Conservation (phyloP, 2,888 invertebrate species). For the Achlya flavicornis region DNA sequence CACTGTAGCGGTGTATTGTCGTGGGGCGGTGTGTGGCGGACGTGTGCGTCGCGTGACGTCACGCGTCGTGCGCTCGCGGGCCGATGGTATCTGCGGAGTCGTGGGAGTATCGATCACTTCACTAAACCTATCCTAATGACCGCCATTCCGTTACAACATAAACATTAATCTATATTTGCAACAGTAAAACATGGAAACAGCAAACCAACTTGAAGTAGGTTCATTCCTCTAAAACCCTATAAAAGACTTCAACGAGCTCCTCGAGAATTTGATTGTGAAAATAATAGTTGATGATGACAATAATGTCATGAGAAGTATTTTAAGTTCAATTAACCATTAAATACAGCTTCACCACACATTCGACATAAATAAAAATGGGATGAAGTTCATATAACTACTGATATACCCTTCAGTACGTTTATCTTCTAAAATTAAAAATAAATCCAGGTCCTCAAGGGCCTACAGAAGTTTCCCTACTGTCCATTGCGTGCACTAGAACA, state of each 20-base stretch:
- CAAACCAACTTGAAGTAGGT: background rate
- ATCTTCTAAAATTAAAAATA: too few species aligned
- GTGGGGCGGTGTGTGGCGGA: background rate
- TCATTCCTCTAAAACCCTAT: background rate
- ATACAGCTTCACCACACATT: too few species aligned
- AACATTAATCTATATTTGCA: background rate
- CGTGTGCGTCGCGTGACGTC: background rate
- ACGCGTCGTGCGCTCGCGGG: background rate
- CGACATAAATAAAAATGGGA: too few species aligned
- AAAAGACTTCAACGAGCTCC: slow-evolving; percentile 1
- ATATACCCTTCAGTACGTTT: too few species aligned
- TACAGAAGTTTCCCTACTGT: background rate
- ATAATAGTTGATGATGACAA: background rate
- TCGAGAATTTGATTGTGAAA: background rate
- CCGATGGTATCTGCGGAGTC: slow-evolving; percentile 1
- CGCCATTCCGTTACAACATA: background rate
- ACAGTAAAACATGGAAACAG: background rate
- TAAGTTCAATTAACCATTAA: too few species aligned
- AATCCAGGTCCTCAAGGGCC: too few species aligned
- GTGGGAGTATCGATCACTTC: slow-evolving; percentile 10
- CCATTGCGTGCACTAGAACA: background rate
- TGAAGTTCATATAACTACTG: too few species aligned
- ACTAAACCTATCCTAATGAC: slow-evolving; percentile 8
- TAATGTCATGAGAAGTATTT: too few species aligned
- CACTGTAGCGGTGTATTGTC: too few species aligned